Percentiles rank a stretch among this genome's conserved stretches.
Evolutionary conservation across 2,113 vertebrate genomes (phyloP).

Genomic region (Felis chaus): DNA sequence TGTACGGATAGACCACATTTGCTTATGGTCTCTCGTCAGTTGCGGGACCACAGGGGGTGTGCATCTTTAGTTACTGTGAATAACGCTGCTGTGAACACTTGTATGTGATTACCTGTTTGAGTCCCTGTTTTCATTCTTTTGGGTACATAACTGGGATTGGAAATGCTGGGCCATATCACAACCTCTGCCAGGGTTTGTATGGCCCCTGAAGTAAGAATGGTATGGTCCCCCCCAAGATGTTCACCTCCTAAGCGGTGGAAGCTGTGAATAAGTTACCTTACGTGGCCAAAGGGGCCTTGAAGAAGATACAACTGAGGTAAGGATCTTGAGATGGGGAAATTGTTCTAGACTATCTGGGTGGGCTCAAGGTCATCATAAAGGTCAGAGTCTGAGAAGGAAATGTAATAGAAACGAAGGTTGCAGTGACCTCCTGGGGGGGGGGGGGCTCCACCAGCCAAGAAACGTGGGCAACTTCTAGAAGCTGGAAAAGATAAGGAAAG

Average conservation of each 20-base stretch:
- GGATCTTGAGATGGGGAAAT: neutral
- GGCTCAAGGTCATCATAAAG: neutral
- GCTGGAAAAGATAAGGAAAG: neutral
- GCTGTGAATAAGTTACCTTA: neutral
- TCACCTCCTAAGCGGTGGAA: neutral
- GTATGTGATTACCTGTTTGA: neutral
- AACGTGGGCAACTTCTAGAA: neutral
- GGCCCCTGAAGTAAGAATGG: neutral
- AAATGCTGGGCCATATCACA: neutral
- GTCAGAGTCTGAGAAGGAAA: neutral
- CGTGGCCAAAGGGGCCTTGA: neutral
- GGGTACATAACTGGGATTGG: neutral
- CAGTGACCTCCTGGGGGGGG: neutral
- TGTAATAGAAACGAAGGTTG: neutral
- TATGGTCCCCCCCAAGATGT: neutral
- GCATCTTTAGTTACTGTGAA: neutral
- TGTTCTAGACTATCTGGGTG: neutral
- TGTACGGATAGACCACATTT: neutral
- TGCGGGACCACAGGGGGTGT: neutral
- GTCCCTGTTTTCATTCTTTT: neutral
- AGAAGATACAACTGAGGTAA: neutral
- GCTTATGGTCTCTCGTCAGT: neutral
- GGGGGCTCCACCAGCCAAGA: neutral
- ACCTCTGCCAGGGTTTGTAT: neutral
- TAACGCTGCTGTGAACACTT: neutral